phyloP scores from a whole-genome alignment of 2,113 vertebrate species.

The Pholis gunnellus region DNA sequence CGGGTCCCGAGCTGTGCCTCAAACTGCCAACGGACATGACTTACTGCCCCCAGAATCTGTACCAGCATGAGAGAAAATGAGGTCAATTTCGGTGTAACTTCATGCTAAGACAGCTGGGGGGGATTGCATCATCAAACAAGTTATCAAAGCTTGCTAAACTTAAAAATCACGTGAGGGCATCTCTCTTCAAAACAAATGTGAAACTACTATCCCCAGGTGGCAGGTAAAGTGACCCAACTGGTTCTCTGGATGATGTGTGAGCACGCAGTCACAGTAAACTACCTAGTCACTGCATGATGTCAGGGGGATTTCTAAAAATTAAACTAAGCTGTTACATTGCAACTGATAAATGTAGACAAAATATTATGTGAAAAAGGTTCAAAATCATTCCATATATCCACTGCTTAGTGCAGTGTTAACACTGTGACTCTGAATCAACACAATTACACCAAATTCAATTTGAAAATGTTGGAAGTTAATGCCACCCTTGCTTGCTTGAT shows the following conservation, averaged over 20 bases:
- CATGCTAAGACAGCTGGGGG: fast-evolving
- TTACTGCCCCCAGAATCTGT: constrained; percentile 42
- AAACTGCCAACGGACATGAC: constrained; percentile 67
- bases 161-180: constrained; percentile 39
- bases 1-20: constrained; percentile 42
- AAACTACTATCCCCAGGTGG: constrained; percentile 62
- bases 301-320: constrained; percentile 9
- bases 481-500: not conserved
- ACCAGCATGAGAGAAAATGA: not conserved
- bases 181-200: constrained; percentile 33
- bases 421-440: not conserved
- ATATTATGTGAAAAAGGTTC: not conserved
- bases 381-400: no score
- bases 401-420: not conserved
- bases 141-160: not conserved
- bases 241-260: constrained; percentile 33
- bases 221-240: constrained; percentile 47
- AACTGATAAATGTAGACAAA: not conserved
- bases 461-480: not conserved
- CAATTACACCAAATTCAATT: not conserved
- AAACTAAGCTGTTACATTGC: not conserved
- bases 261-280: not conserved
- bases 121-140: not conserved
- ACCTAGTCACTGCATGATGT: not conserved
- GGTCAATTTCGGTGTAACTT: not conserved